phyloP scores from a whole-genome alignment of 1,140 invertebrate species.

The Drosophila leontia region DNA sequence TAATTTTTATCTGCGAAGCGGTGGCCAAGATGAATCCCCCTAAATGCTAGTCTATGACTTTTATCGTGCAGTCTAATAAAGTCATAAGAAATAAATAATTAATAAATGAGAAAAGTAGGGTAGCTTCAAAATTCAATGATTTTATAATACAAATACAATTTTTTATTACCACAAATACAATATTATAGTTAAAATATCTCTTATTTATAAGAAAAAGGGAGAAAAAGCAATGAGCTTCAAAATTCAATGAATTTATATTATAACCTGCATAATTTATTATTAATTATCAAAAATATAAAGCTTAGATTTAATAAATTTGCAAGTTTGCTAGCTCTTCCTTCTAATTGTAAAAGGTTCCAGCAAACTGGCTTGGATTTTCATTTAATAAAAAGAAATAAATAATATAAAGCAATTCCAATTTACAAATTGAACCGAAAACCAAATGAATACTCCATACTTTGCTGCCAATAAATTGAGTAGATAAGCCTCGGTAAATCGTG shows the following conservation, averaged over 20 bases:
- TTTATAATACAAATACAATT: not conserved
- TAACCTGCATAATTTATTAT: too few species aligned
- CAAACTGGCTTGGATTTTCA: not conserved
- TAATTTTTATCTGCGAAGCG: conserved; percentile 38
- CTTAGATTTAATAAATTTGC: not conserved
- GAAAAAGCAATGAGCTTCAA: too few species aligned
- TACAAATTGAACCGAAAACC: not conserved
- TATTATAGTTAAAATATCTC: too few species aligned
- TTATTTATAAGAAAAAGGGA: too few species aligned
- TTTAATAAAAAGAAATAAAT: not conserved
- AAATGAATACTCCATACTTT: not conserved
- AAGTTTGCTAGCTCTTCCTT: not conserved
- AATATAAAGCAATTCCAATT: not conserved
- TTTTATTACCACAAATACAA: not conserved
- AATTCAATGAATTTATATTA: too few species aligned
- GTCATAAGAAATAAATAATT: not conserved
- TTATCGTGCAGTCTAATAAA: not conserved
- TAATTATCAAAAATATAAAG: not conserved
- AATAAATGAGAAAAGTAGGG: too few species aligned
- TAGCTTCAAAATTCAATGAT: too few species aligned
- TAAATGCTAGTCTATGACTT: not conserved
- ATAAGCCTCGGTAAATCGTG: not conserved
- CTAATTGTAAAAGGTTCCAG: not conserved
- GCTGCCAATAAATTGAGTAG: not conserved
- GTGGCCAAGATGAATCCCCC: not conserved